Evolutionary conservation across 2,113 vertebrate species (phyloP), one percentile per base, ranked within the genome.

Genomic region (Plecturocebus donacophilus): DNA sequence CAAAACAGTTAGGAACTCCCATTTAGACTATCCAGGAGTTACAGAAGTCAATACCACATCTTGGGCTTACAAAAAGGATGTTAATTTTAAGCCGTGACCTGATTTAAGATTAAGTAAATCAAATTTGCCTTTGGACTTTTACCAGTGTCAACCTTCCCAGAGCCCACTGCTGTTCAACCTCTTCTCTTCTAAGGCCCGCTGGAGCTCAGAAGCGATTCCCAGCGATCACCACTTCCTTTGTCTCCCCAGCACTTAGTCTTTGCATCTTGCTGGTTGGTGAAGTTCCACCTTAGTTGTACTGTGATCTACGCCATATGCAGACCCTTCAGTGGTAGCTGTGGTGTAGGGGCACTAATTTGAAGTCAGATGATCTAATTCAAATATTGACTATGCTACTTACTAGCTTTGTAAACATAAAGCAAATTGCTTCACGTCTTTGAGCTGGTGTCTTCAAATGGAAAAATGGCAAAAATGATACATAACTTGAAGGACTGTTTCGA

Each of bases 271-370:
- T 9, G 81, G 13, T 30, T 10, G 20, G 19, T 4, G 52, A 80
- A 40, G 11, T 8, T 3, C 52, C 14, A 35, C 61, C 61, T 35
- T 3, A 6, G 6, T 4, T 11, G 8, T 17, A 0, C 64, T 8
- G 17, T 10, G 32, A 27, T 5, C 25, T 10, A 9, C 0, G 40
- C 56, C 5, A 1, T 2, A 14, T 23, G 40, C 14, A 14, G n/a
- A 2, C 23, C 68, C 42, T 2, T 8, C 25, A 1, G 58, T 9
- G 27, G 68, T 3, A 25, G 47, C 30, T 9, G 30, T 0, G 56
- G 10, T 35, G 6, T 4, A 23, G 27, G 8, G 45, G 38, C 56
- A 8, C 42, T 20, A 8, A 11, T 11, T 1, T 68, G 68, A 76
- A 56, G 52, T 49, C 40, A 32, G 23, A 27, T 9, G 58, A 30